These are phyloP conservation scores for Oryzias javanicus DNA, from an alignment of 2,113 vertebrate species.

Conservation along the genomic window DNA sequence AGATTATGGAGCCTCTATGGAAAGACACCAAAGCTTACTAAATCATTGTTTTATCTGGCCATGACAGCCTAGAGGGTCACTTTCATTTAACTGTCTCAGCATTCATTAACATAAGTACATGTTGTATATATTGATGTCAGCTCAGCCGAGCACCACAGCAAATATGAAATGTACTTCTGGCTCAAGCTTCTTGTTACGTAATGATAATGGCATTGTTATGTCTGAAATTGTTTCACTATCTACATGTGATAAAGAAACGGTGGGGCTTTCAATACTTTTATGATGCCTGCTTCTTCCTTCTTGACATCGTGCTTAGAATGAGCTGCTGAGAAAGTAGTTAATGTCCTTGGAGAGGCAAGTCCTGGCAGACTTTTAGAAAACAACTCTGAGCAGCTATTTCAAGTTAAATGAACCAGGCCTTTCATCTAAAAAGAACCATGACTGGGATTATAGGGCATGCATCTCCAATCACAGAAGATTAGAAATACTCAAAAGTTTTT, in stretches of 20 bases:
- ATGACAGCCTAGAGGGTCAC: constrained; percentile 1
- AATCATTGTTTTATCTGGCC: constrained; percentile 28
- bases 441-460: neutral
- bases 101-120: constrained; percentile 23
- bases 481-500: neutral
- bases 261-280: constrained; percentile 13
- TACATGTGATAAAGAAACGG: neutral
- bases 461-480: neutral
- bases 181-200: neutral
- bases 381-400: neutral
- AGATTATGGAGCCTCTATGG: constrained; percentile 38
- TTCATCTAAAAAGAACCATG: neutral
- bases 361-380: neutral
- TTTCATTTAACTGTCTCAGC: constrained; percentile 19
- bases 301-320: constrained; percentile 1
- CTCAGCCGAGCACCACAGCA: constrained; percentile 15
- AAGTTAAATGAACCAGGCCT: neutral
- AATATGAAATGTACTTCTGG: constrained; percentile 5
- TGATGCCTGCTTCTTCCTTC: neutral
- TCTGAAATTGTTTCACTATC: constrained; percentile 8
- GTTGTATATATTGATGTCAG: constrained; percentile 16
- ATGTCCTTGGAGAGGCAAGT: neutral
- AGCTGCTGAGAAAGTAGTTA: constrained; percentile 11
- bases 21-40: constrained; percentile 40
- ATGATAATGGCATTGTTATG: neutral